Evolutionary conservation across 2,888 invertebrate species (phyloP), one percentile per base, ranked within the genome.

Genomic region (Drosophila longiperda): DNA sequence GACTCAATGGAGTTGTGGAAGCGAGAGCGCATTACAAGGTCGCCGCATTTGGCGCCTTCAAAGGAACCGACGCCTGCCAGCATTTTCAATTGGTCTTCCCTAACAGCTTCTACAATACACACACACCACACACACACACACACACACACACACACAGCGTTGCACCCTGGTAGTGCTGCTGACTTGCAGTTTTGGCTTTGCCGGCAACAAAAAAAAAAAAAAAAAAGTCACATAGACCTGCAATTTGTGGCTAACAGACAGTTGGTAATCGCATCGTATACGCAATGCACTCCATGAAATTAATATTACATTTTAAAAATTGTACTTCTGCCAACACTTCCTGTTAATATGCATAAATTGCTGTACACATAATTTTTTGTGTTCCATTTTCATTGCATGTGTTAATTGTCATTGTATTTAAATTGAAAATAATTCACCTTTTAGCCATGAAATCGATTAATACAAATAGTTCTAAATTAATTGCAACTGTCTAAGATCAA

Each of bases 11-110:
- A 20, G 45, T 23, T 26, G 36, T 26, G 60, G 9, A 42, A 63
- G 48, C 23, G 49, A 50, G 65, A 23, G 23, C 20, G 58, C 11
- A 50, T 53, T 38, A 63, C 78, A 87, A 84, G 87, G 83, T 85
- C 85, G 78, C 83, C 42, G 26, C 29, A 29, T 29, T 49, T 58
- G 53, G 58, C 38, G 59, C 49, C 78, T 82, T 83, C 83, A 83
- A 83, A 83, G 68, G 69, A 42, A 20, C 36, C 54, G 54, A 26
- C 82, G 83, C 58, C 57, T 29, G 62, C 48, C 36, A 60, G 67
- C 73, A 67, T 82, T 82, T 87, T 84, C 76, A 73, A 87, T 79
- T 79, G 76, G 73, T 63, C 78, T 82, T 69, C 70, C 75, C 61
- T 36, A 9, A 33, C 53, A 29, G 32, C 32, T 53, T 34, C 53